Evolutionary conservation across 2,797 vertebrate genomes (phyloP).

Genomic region (Buphagus erythrorhynchus): DNA sequence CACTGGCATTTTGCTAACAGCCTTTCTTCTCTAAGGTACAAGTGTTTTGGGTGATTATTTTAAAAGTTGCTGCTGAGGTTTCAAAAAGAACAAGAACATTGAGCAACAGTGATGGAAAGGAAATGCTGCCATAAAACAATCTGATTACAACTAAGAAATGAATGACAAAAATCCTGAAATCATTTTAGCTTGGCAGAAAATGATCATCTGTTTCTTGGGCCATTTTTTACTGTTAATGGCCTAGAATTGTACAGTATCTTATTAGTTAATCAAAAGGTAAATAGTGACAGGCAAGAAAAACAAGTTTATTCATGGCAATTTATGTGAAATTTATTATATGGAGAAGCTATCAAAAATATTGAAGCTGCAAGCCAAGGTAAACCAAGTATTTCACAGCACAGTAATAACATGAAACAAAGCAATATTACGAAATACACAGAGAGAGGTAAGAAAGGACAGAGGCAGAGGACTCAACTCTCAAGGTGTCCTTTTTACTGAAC

Average conservation of each 20-base stretch:
- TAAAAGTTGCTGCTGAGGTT: not conserved
- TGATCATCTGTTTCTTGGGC: not conserved
- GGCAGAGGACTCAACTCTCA: not conserved
- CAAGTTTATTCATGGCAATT: not conserved
- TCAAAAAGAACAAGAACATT: not conserved
- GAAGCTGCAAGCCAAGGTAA: not conserved
- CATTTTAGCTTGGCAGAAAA: slow-evolving; percentile 1
- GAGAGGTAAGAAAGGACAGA: not conserved
- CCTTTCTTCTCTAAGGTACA: not conserved
- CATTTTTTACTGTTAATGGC: not conserved
- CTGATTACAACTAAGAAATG: not conserved
- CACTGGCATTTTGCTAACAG: not conserved
- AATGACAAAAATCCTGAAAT: slow-evolving; percentile 13
- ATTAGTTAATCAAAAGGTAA: not conserved
- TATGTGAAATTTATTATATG: not conserved
- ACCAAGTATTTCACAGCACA: not conserved
- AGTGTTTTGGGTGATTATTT: not conserved
- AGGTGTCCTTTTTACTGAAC: not conserved
- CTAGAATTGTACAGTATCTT: not conserved
- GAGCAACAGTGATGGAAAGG: not conserved
- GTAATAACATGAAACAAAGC: not conserved
- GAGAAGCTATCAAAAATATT: not conserved
- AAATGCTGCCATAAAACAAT: not conserved
- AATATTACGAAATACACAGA: not conserved
- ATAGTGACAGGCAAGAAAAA: not conserved